Percentiles rank a stretch among this genome's conserved stretches.
These are phyloP conservation scores for Herpetotheres cachinnans DNA, from an alignment of 2,113 vertebrate genomes.

Conservation along the genomic window DNA sequence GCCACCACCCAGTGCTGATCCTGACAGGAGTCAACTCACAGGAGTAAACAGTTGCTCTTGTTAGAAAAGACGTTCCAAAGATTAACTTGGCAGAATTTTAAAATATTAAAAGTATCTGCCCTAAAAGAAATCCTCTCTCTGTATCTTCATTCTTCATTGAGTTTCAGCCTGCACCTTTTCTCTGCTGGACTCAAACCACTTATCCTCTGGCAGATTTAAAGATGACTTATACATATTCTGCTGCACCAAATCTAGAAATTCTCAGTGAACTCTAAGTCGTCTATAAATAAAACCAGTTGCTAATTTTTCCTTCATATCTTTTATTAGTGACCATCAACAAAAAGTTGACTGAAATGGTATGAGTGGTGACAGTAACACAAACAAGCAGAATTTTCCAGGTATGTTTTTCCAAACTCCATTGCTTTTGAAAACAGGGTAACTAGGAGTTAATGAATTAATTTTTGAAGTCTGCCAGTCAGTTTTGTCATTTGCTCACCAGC, in stretches of 20 bases:
- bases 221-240: neutral
- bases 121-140: neutral
- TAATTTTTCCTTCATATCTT: neutral
- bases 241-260: neutral
- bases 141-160: neutral
- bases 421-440: neutral
- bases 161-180: neutral
- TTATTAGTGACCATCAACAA: conserved; percentile 18
- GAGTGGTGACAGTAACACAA: neutral
- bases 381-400: neutral
- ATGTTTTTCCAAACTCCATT: neutral
- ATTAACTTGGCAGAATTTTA: neutral
- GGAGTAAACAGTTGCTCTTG: neutral
- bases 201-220: neutral
- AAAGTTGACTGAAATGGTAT: neutral
- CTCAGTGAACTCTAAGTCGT: neutral
- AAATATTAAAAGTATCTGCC: neutral
- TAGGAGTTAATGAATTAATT: neutral
- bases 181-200: neutral
- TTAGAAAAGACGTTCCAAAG: neutral
- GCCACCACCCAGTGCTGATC: neutral
- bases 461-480: neutral
- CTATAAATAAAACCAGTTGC: neutral
- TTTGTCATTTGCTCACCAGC: neutral
- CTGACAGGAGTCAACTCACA: neutral